These are phyloP conservation scores for Tubulanus polymorphus DNA, from an alignment of 2,888 invertebrate genomes.

Conservation along the genomic window DNA sequence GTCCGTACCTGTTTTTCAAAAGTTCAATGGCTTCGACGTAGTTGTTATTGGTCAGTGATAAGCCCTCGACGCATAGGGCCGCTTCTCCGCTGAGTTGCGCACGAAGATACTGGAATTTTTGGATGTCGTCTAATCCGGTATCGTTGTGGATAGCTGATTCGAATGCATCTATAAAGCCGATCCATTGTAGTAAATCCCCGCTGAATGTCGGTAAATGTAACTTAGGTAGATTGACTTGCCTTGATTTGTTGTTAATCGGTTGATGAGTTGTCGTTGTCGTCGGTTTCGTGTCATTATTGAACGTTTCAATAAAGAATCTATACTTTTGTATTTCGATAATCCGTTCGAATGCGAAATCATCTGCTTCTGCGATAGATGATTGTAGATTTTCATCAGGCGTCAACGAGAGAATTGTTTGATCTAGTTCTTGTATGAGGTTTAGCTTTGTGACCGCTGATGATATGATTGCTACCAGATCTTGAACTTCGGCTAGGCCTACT, in stretches of 20 bases:
- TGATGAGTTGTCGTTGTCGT: too few species aligned
- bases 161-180: background rate
- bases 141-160: background rate
- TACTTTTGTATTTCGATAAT: too few species aligned
- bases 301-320: too few species aligned
- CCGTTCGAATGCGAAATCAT: too few species aligned
- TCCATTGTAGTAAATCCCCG: background rate
- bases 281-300: too few species aligned
- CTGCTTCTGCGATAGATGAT: too few species aligned
- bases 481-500: too few species aligned
- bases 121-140: background rate
- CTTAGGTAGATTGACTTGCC: background rate
- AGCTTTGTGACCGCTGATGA: too few species aligned
- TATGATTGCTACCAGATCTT: too few species aligned
- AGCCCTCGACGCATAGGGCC: background rate
- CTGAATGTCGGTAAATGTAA: background rate
- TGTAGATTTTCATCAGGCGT: too few species aligned
- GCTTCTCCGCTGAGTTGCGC: background rate
- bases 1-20: background rate
- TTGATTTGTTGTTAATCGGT: background rate
- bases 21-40: conserved; percentile 1
- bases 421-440: too few species aligned
- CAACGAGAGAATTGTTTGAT: too few species aligned
- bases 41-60: background rate
- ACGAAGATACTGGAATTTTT: background rate